phyloP scores from a whole-genome alignment of 2,113 vertebrate genomes.

The Irena cyanogastra region DNA sequence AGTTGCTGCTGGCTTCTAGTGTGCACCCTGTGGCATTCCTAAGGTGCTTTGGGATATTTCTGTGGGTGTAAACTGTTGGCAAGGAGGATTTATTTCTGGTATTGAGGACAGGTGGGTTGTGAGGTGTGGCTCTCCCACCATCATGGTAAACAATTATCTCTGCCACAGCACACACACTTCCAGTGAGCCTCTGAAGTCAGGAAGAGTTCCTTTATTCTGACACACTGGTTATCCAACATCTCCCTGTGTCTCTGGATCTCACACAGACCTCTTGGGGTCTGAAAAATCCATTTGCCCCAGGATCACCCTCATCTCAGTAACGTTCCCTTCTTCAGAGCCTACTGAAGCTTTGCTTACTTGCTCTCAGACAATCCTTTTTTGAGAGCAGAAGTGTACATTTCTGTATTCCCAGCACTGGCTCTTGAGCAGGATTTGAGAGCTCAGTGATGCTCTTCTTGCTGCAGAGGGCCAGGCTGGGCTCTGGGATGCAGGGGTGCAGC shows the following conservation, averaged over 20 bases:
- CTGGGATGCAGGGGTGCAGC: not conserved
- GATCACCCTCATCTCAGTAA: not conserved
- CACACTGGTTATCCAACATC: not conserved
- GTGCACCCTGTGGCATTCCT: not conserved
- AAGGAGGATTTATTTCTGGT: not conserved
- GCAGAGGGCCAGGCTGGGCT: not conserved
- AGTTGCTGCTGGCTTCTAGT: not conserved
- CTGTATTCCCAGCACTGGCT: not conserved
- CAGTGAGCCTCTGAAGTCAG: not conserved
- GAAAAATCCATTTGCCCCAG: not conserved
- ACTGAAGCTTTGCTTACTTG: not conserved
- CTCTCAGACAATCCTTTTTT: not conserved
- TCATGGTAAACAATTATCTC: not conserved
- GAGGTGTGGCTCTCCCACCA: not conserved
- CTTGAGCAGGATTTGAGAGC: not conserved
- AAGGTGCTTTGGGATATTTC: not conserved
- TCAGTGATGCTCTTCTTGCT: not conserved
- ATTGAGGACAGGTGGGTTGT: not conserved
- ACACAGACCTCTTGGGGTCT: not conserved
- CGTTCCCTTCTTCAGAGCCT: not conserved
- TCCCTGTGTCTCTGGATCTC: not conserved
- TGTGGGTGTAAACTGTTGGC: not conserved
- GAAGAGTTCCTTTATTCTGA: not conserved
- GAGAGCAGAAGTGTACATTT: not conserved
- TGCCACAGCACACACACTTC: not conserved